Percentiles rank a stretch among this genome's conserved stretches.
Conservation (phyloP, 92 coral and sea anemone species). For the Phymanthus crucifer region DNA sequence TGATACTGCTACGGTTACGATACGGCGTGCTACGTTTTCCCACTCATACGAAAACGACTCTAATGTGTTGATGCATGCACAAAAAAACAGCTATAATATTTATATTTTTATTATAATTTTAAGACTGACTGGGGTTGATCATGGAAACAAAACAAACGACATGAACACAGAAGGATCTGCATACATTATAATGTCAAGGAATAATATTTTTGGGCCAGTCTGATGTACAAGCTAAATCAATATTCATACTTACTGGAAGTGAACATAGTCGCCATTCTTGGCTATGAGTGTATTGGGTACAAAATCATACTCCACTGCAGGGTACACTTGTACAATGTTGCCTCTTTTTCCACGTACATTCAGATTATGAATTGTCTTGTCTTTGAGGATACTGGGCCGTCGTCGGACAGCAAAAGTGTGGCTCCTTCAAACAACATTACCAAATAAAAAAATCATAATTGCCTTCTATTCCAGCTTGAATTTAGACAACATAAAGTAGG, state of each 20-base stretch:
- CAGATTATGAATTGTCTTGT: slow-evolving; percentile 72
- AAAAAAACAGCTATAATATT: too few species aligned
- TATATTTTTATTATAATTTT: too few species aligned
- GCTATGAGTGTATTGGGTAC: slow-evolving; percentile 79
- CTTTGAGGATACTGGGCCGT: slow-evolving; percentile 70
- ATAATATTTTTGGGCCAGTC: background rate
- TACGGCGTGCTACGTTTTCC: too few species aligned
- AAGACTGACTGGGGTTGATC: too few species aligned
- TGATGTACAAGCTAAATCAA: background rate
- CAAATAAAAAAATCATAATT: too few species aligned
- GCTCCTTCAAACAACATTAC: slow-evolving; percentile 53
- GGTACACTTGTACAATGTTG: slow-evolving; percentile 97
- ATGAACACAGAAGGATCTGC: too few species aligned
- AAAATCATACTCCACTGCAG: slow-evolving; percentile 97
- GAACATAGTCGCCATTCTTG: slow-evolving; percentile 76
- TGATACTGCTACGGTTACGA: too few species aligned
- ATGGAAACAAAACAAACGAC: too few species aligned
- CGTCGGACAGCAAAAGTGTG: slow-evolving; percentile 90
- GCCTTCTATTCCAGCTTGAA: too few species aligned
- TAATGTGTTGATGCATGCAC: too few species aligned
- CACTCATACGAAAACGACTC: too few species aligned
- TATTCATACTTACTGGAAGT: slow-evolving; percentile 81
- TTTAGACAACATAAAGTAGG: background rate
- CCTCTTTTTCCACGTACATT: slow-evolving; percentile 99
- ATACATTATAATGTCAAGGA: background rate